phyloP scores from a whole-genome alignment of 2,888 invertebrate species.

The Drosophila recens region DNA sequence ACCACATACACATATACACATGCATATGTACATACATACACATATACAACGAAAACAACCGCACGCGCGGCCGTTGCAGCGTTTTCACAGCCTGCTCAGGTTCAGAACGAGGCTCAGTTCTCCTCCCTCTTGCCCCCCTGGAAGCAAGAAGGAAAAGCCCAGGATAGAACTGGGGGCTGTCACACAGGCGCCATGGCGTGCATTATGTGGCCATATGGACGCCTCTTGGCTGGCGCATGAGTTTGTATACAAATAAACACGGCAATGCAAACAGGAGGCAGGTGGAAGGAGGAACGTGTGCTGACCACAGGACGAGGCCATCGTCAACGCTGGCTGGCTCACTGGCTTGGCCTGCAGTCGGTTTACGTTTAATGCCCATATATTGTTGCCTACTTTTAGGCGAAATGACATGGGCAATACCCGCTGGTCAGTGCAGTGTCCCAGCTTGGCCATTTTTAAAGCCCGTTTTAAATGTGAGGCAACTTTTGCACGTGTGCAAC shows the following conservation, averaged over 20 bases:
- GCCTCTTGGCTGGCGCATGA: conserved; percentile 49
- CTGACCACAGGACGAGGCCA: conserved; percentile 29
- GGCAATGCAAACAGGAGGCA: conserved; percentile 64
- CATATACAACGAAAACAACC: conserved; percentile 30
- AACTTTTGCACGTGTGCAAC: conserved; percentile 72
- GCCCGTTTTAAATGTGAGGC: conserved; percentile 74
- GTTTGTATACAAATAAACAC: conserved; percentile 79
- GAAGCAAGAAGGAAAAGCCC: not conserved
- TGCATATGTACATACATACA: conserved; percentile 19
- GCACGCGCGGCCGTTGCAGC: conserved; percentile 53
- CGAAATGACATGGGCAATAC: conserved; percentile 49
- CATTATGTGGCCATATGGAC: conserved; percentile 71
- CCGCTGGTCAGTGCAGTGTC: conserved; percentile 6
- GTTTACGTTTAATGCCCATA: conserved; percentile 80
- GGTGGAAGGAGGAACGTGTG: not conserved
- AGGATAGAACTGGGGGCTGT: not conserved
- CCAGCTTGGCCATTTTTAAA: conserved; percentile 62
- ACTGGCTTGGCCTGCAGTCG: conserved; percentile 52
- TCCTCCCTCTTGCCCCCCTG: not conserved
- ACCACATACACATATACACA: conserved; percentile 40
- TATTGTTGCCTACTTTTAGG: conserved; percentile 82
- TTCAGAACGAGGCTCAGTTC: not conserved
- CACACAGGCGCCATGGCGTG: conserved; percentile 65
- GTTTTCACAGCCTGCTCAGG: conserved; percentile 28
- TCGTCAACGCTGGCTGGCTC: conserved; percentile 45